Evolutionary conservation across 1,140 invertebrate species (phyloP), one percentile per base, ranked within the genome.

Genomic region (Choristoneura fumiferana): DNA sequence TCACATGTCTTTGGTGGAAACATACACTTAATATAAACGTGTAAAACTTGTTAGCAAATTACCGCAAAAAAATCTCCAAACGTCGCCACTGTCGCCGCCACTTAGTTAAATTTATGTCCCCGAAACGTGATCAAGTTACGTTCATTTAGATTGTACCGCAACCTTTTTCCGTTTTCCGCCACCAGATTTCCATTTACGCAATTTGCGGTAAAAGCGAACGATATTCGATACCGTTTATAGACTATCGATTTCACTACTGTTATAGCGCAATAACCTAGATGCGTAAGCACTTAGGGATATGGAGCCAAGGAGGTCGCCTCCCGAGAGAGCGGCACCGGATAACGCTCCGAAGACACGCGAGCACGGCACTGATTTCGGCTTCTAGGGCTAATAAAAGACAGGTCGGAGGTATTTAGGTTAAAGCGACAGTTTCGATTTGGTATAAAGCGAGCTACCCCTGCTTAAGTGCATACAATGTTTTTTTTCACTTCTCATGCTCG

Each of bases 271-370:
- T 82, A 81, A 78, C 74, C 71, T 76, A 73, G 67, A 80, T 71
- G 76, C 71, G 72, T 74, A 73, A 68, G 68, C 74, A 81, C 81
- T 84, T 72, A 80, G 66, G 71, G 73, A 74, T 81, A 81, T 78
- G 73, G 69, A 55, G 57, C 59, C 62, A 73, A 81, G 68, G 71
- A 71, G 81, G 81, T 80, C 80, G 72, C 63, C 60, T 69, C 78
- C 74, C 78, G 37, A 62, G 78, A 79, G 78, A 71, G 69, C 63
- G 65, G 57, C 62, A 66, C 58, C 60, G 61, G 62, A 67, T 80
- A 78, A 81, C 78, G 67, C 69, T 45, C 38, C 57, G 57, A 58
- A 78, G 71, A 75, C 77, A 84, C 69, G 77, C 75, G 66, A 77
- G 71, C 67, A 67, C 62, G 45, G 54, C 34, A 66, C 49, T 73